These are phyloP conservation scores for Oenanthe oenanthe DNA, from an alignment of 2,113 vertebrate species.

Conservation along the genomic window DNA sequence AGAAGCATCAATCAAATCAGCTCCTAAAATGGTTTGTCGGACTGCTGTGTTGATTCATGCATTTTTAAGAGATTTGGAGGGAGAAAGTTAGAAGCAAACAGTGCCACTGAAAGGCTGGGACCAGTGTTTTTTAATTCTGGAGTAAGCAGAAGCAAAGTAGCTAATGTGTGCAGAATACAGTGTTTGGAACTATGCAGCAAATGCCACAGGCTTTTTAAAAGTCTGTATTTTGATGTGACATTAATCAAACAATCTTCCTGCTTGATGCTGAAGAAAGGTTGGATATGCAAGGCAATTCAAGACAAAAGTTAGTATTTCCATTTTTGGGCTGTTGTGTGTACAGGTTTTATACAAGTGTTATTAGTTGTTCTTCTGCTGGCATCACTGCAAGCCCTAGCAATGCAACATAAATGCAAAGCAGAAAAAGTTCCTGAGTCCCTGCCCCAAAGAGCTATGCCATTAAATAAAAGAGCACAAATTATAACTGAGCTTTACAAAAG, in stretches of 20 bases:
- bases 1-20: slow-evolving; percentile 54
- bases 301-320: background rate
- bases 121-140: background rate
- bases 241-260: background rate
- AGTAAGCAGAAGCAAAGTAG: background rate
- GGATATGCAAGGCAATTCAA: background rate
- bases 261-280: background rate
- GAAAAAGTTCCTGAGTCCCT: background rate
- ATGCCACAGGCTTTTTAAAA: background rate
- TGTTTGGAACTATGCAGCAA: background rate
- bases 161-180: background rate
- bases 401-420: background rate
- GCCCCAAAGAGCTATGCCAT: background rate
- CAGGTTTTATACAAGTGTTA: background rate
- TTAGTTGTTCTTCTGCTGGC: background rate
- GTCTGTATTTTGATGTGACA: background rate
- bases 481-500: slow-evolving; percentile 1
- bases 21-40: slow-evolving; percentile 31
- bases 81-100: background rate
- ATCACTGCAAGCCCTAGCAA: background rate
- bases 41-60: background rate
- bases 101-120: background rate
- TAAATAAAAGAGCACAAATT: slow-evolving; percentile 14
- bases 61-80: slow-evolving; percentile 12
- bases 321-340: background rate